A percentile compares a stretch with the other conserved stretches of the same genome.
phyloP scores from a whole-genome alignment of 2,113 vertebrate species.

The Paramisgurnus dabryanus region DNA sequence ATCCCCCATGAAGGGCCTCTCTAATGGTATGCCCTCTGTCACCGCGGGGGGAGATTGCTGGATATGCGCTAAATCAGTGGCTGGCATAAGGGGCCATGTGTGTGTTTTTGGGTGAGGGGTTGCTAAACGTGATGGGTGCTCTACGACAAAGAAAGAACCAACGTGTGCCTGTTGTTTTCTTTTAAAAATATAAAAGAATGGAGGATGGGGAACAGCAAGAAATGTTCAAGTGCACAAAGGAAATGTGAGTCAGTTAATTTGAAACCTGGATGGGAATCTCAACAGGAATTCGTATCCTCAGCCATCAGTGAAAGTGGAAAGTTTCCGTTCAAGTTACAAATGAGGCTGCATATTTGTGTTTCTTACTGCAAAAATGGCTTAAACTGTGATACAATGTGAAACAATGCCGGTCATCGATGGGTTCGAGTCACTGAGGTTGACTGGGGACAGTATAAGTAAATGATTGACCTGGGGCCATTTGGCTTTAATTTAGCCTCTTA shows the following conservation, averaged over 20 bases:
- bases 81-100: conserved; percentile 40
- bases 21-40: conserved; percentile 54
- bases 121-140: background rate
- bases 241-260: background rate
- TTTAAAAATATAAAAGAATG: conserved; percentile 33
- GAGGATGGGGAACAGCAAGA: background rate
- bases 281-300: too few relatives aligned
- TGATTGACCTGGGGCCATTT: background rate
- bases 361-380: background rate
- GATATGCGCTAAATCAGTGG: conserved; percentile 42
- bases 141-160: conserved; percentile 35
- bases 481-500: conserved; percentile 2
- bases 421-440: conserved; percentile 2
- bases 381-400: background rate
- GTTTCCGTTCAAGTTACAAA: conserved; percentile 1
- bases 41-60: background rate
- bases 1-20: conserved; percentile 13
- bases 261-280: conserved; percentile 1
- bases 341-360: background rate
- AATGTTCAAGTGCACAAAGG: background rate
- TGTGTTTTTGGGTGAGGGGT: conserved; percentile 29
- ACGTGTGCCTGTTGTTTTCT: conserved; percentile 54
- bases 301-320: background rate
- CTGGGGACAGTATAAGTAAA: background rate
- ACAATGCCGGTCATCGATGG: background rate